A percentile compares a stretch with the other conserved stretches of the same genome.
Evolutionary conservation across 2,888 invertebrate genomes (phyloP).

Genomic region (Drosophila anceps): DNA sequence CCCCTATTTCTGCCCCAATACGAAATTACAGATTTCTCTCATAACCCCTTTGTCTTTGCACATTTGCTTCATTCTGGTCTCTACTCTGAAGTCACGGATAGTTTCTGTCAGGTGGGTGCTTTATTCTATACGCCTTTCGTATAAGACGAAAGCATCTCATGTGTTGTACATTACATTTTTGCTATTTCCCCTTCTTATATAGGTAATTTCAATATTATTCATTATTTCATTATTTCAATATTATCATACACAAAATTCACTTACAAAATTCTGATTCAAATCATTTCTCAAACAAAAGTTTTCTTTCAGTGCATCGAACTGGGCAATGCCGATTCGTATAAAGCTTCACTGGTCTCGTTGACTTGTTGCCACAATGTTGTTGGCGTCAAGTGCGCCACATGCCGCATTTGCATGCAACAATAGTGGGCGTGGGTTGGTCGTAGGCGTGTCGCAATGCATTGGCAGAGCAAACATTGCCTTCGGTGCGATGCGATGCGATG

Average conservation of each 20-base stretch:
- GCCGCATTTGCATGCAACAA: conserved; percentile 75
- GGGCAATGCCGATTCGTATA: conserved; percentile 18
- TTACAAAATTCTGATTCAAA: not conserved
- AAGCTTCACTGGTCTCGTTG: conserved; percentile 34
- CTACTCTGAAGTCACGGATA: no score
- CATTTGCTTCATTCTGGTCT: no score
- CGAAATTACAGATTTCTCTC: no score
- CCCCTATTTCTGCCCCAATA: no score
- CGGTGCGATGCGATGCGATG: conserved; percentile 13
- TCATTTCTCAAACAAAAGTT: not conserved
- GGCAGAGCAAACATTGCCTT: conserved; percentile 54
- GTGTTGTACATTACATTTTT: no score
- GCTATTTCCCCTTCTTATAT: no score
- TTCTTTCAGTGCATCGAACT: conserved; percentile 17
- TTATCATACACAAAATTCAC: not conserved
- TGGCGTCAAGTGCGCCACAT: conserved; percentile 58
- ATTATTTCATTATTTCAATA: no score
- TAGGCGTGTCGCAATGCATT: conserved; percentile 30
- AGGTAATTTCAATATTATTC: no score
- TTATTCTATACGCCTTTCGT: no score
- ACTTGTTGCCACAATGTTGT: conserved; percentile 68
- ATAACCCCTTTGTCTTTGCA: no score
- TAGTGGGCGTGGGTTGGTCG: conserved; percentile 34
- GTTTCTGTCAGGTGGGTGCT: no score
- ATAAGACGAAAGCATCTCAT: no score